Evolutionary conservation across 2,888 invertebrate species (phyloP).

Genomic region (Drosophila algonquin): DNA sequence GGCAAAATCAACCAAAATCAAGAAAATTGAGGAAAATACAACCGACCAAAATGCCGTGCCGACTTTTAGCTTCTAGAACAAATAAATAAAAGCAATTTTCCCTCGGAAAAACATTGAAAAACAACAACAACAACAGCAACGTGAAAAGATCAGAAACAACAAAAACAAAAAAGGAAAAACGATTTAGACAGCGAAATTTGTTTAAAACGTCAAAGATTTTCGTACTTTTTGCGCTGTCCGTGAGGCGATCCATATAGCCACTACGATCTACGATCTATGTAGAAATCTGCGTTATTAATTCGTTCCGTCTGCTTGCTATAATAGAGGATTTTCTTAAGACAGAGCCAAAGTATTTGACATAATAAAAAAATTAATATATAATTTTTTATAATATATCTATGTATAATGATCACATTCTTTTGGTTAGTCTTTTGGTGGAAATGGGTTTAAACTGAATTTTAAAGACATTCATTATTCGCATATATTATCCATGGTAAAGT

Average conservation of each 20-base stretch:
- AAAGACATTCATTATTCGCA: not conserved
- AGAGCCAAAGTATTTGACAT: not conserved
- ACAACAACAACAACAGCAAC: conserved; percentile 35
- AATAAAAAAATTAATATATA: conserved; percentile 6
- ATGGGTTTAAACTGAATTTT: not conserved
- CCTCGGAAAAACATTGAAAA: conserved; percentile 31
- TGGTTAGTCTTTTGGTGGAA: conserved; percentile 1
- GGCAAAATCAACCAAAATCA: conserved; percentile 34
- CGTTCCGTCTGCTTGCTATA: conserved; percentile 24
- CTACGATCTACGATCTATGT: conserved; percentile 16
- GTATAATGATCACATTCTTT: conserved; percentile 9
- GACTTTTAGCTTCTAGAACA: conserved; percentile 56
- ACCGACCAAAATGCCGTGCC: conserved; percentile 34
- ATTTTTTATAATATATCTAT: conserved; percentile 4
- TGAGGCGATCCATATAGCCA: conserved; percentile 39
- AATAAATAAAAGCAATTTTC: conserved; percentile 67
- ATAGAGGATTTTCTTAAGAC: conserved; percentile 10
- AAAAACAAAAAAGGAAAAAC: conserved; percentile 35
- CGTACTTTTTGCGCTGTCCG: conserved; percentile 66
- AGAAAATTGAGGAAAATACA: conserved; percentile 36
- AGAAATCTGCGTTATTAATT: conserved; percentile 28
- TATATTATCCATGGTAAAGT: not conserved
- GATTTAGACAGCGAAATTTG: conserved; percentile 51
- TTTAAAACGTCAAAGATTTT: conserved; percentile 67
- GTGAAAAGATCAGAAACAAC: conserved; percentile 23